These are phyloP conservation scores for Agriopis leucophaearia DNA, from an alignment of 2,888 invertebrate genomes.

Conservation along the genomic window DNA sequence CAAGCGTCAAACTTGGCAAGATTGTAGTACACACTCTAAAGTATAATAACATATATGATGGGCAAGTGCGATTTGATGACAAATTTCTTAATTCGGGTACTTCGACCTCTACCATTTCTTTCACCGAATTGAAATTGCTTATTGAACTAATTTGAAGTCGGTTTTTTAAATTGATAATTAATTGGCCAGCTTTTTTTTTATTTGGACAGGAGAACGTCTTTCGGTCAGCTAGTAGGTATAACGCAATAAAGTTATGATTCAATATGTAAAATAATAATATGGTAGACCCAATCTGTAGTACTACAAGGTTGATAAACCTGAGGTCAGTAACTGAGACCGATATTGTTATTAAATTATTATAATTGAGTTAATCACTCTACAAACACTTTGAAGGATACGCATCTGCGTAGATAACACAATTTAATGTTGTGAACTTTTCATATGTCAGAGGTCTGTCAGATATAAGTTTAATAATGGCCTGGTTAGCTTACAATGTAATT, in stretches of 20 bases:
- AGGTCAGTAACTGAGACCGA: constrained; percentile 28
- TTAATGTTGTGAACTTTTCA: neutral
- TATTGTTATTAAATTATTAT: constrained; percentile 27
- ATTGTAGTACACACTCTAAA: no score
- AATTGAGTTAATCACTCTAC: constrained; percentile 26
- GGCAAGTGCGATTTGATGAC: no score
- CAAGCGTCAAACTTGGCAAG: no score
- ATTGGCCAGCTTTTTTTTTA: no score
- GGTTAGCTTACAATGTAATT: neutral
- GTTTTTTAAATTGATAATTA: no score
- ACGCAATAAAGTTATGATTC: neutral
- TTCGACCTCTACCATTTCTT: no score
- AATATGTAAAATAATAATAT: constrained; percentile 13
- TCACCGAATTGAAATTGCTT: no score
- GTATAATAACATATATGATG: no score
- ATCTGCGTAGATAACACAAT: constrained; percentile 26
- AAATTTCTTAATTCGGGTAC: no score
- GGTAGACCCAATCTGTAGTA: constrained; percentile 22
- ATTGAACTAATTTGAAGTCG: no score
- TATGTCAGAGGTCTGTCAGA: neutral
- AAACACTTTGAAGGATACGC: constrained; percentile 29
- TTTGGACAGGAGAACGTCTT: no score
- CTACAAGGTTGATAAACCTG: constrained; percentile 34
- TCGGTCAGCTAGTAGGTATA: neutral
- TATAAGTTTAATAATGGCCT: neutral